Conservation (phyloP, 2,888 invertebrate species). For the Caenorhabditis sp. region DNA sequence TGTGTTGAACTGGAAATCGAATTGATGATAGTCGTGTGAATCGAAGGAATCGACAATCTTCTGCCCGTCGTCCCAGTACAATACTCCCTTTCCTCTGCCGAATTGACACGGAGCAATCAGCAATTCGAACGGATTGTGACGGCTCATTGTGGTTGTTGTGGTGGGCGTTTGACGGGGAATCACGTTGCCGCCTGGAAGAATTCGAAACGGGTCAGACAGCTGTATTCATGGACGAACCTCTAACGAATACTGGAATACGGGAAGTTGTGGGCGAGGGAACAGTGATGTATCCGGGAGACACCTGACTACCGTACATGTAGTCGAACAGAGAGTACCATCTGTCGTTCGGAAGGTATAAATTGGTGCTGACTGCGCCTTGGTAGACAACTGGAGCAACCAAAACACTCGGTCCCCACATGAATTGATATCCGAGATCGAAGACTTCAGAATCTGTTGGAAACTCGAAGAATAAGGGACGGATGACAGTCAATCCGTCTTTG, state of each 20-base stretch:
- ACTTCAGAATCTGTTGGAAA: slow-evolving; percentile 68
- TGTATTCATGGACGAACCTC: slow-evolving; percentile 57
- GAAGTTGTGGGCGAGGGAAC: slow-evolving; percentile 75
- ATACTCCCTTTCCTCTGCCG: slow-evolving; percentile 61
- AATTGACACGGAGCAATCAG: slow-evolving; percentile 84
- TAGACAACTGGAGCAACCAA: slow-evolving; percentile 70
- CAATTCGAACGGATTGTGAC: slow-evolving; percentile 87
- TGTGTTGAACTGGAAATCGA: slow-evolving; percentile 39
- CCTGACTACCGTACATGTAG: slow-evolving; percentile 64
- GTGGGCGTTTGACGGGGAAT: slow-evolving; percentile 85
- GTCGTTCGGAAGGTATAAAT: slow-evolving; percentile 83
- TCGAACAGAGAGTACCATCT: slow-evolving; percentile 82
- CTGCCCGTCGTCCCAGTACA: slow-evolving; percentile 81
- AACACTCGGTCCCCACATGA: slow-evolving; percentile 79
- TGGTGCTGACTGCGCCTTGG: slow-evolving; percentile 66
- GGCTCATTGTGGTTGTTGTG: slow-evolving; percentile 79
- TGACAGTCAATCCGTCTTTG: slow-evolving; percentile 72
- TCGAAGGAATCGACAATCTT: slow-evolving; percentile 65
- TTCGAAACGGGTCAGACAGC: too few species aligned
- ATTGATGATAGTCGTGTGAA: slow-evolving; percentile 47
- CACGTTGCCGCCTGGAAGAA: slow-evolving; percentile 87
- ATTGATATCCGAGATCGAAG: slow-evolving; percentile 74
- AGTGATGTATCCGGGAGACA: slow-evolving; percentile 50
- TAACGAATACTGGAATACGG: slow-evolving; percentile 75
- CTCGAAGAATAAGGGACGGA: slow-evolving; percentile 79